phyloP scores from a whole-genome alignment of 2,888 invertebrate species.

The Noctua janthe region DNA sequence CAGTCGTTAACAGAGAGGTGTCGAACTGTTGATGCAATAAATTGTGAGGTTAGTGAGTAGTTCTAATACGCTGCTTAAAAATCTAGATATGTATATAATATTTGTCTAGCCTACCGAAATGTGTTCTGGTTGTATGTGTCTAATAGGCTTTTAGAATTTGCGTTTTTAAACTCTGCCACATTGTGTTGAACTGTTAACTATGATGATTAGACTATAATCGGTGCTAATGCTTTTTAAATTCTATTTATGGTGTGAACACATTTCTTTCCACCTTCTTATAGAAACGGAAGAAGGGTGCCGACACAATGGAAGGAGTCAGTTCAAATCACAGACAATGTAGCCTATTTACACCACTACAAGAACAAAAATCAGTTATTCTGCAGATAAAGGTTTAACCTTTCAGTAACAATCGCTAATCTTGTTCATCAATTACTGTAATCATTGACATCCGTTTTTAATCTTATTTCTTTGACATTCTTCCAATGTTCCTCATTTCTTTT shows the following conservation, averaged over 20 bases:
- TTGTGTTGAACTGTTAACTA: constrained; percentile 8
- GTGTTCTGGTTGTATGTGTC: neutral
- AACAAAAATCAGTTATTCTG: constrained; percentile 1
- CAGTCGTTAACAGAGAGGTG: neutral
- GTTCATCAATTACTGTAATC: constrained; percentile 46
- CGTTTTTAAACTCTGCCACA: neutral
- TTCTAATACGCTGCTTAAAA: neutral
- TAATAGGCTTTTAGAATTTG: neutral
- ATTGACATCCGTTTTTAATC: constrained; percentile 46
- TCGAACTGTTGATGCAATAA: neutral
- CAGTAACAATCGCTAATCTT: constrained; percentile 23
- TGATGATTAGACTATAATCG: constrained; percentile 6
- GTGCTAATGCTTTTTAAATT: constrained; percentile 3
- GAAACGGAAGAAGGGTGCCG: constrained; percentile 35
- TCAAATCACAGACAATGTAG: constrained; percentile 12
- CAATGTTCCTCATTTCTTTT: constrained; percentile 69
- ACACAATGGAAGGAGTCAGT: constrained; percentile 42
- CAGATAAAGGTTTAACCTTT: constrained; percentile 30
- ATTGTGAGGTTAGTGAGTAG: neutral
- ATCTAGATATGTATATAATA: neutral
- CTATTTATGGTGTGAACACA: constrained; percentile 42
- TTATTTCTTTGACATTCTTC: constrained; percentile 55
- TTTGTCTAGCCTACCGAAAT: neutral
- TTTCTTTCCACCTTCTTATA: constrained; percentile 9
- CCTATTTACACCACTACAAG: neutral